Evolutionary conservation across 2,113 vertebrate genomes (phyloP), one percentile per base, ranked within the genome.

Genomic region (Rhinolophus ferrumequinum): DNA sequence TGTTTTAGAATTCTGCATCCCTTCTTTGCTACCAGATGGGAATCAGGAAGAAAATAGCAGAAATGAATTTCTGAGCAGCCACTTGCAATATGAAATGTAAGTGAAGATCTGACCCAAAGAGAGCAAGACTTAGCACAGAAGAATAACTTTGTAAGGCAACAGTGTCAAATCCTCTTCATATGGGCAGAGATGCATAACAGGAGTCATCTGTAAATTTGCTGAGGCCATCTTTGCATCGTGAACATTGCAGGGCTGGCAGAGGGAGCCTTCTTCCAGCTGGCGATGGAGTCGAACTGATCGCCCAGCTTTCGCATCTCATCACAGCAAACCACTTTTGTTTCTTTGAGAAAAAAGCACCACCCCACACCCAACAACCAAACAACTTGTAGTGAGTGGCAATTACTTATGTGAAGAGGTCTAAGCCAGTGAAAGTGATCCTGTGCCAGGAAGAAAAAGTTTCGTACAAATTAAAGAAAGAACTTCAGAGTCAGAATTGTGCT

Each of bases 61-160:
- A 89, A 95, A 47, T 30, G 58, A 87, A 86, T 94, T 94, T 92
- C 79, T 69, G 18, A 90, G 66, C 50, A 87, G 12, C 35, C 8
- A 41, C 67, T 95, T 79, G 28, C 35, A 47, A 33, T 44, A 21
- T 87, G 26, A 75, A 95, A 75, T 35, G 0, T 79, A 84, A 89
- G 41, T 82, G n/a, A 88, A 84, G 28, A 67, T 52, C 22, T 82
- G 47, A 84, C 38, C 79, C 87, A 70, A 72, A 90, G 66, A 94
- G 54, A n/a, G 52, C 47, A 73, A 90, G 50, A 64, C 30, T 91
- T 75, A 52, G 33, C 73, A 73, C 33, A 30, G 38, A 94, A 86
- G 64, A 69, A 60, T 47, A 82, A 67, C 69, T 85, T 85, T 70
- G 30, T 73, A 69, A 90, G 75, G 26, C 69, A n/a, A 4, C 75